phyloP scores from a whole-genome alignment of 2,797 vertebrate species.

The Pristis pectinata region DNA sequence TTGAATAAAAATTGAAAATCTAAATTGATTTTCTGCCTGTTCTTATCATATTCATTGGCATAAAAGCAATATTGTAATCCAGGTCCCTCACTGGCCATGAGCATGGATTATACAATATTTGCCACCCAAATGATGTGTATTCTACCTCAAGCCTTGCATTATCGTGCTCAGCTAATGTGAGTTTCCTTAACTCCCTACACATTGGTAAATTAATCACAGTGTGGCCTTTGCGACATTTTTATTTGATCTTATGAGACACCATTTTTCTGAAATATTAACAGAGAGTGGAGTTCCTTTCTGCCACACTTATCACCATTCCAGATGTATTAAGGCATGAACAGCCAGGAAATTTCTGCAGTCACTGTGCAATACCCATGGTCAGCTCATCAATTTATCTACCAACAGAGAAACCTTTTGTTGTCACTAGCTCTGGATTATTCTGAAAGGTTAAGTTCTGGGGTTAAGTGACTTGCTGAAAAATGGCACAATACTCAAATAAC shows the following conservation, averaged over 20 bases:
- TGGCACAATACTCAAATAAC: not conserved
- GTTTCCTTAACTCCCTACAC: not conserved
- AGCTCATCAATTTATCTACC: not conserved
- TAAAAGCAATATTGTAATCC: not conserved
- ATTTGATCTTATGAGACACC: not conserved
- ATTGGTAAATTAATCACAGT: not conserved
- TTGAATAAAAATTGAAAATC: conserved; percentile 32
- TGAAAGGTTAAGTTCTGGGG: not conserved
- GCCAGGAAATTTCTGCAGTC: not conserved
- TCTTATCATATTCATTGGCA: conserved; percentile 7
- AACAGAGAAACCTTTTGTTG: not conserved
- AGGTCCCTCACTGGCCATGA: not conserved
- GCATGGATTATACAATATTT: not conserved
- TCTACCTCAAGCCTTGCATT: not conserved
- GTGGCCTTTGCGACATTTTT: not conserved
- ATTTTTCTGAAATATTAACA: not conserved
- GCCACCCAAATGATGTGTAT: not conserved
- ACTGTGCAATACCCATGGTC: too few species aligned
- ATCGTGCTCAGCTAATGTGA: not conserved
- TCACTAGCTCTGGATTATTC: not conserved
- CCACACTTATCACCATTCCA: not conserved
- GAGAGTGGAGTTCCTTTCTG: not conserved
- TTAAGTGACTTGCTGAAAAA: not conserved
- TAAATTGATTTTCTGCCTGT: conserved; percentile 31
- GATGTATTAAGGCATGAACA: not conserved